Evolutionary conservation across 2,888 invertebrate species (phyloP).

Genomic region (Sesamia inferens): DNA sequence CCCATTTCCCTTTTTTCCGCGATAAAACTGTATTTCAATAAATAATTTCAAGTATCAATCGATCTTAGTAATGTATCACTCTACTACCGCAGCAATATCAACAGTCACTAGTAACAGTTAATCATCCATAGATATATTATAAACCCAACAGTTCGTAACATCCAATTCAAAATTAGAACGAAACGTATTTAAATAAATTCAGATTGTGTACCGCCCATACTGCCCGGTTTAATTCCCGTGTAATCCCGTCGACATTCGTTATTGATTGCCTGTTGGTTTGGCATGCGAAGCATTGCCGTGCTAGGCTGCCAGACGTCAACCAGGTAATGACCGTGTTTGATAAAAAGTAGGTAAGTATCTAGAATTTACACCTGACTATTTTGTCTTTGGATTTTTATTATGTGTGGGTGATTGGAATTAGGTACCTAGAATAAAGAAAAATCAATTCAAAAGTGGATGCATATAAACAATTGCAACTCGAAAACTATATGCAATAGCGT

Average conservation of each 20-base stretch:
- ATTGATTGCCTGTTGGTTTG: constrained; percentile 57
- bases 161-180: constrained; percentile 2
- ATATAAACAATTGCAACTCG: not conserved
- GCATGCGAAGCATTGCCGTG: constrained; percentile 32
- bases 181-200: constrained; percentile 30
- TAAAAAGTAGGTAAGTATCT: constrained; percentile 35
- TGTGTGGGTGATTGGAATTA: not conserved
- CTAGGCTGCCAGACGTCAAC: constrained; percentile 19
- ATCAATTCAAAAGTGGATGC: not conserved
- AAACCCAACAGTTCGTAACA: not conserved
- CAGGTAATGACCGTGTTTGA: constrained; percentile 26
- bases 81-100: not conserved
- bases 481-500: not conserved
- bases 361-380: constrained; percentile 22
- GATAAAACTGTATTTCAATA: not conserved
- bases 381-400: not conserved
- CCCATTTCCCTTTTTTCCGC: not conserved
- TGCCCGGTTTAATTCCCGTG: constrained; percentile 36
- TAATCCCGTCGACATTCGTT: constrained; percentile 48
- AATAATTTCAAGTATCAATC: constrained; percentile 20
- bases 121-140: not conserved
- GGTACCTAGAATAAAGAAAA: no score
- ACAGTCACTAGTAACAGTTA: no score
- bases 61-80: not conserved
- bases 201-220: constrained; percentile 22